These are phyloP conservation scores for Xestia ashworthii DNA, from an alignment of 2,888 invertebrate genomes.

Conservation along the genomic window DNA sequence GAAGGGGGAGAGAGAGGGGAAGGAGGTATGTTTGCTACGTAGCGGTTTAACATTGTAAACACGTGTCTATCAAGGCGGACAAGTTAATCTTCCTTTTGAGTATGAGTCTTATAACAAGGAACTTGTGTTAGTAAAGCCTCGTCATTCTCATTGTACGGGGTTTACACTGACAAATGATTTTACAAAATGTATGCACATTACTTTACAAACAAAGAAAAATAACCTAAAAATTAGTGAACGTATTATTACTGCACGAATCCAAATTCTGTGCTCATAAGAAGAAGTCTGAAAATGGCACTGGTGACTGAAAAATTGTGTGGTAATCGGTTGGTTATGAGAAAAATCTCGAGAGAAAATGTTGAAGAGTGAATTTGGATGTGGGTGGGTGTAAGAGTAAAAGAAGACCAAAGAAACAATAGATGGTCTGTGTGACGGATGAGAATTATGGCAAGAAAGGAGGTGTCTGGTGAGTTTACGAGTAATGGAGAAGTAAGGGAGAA, in stretches of 20 bases:
- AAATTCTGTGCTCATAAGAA: neutral
- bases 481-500: too few species aligned
- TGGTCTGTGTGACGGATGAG: too few species aligned
- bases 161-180: neutral
- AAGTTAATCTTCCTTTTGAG: conserved; percentile 24
- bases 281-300: too few species aligned
- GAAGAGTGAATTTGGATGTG: too few species aligned
- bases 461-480: too few species aligned
- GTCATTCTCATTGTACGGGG: neutral
- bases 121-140: neutral
- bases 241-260: neutral
- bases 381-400: too few species aligned
- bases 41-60: neutral
- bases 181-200: neutral
- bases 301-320: too few species aligned
- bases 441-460: too few species aligned
- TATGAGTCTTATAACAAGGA: conserved; percentile 3
- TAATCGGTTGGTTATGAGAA: too few species aligned
- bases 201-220: neutral
- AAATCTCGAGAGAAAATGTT: too few species aligned
- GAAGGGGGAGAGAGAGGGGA: too few species aligned
- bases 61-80: neutral
- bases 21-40: neutral
- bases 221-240: neutral
- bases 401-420: too few species aligned